Base-by-base conservation (phyloP, 2,113 vertebrate genomes). In the Ranitomeya imitator region DNA sequence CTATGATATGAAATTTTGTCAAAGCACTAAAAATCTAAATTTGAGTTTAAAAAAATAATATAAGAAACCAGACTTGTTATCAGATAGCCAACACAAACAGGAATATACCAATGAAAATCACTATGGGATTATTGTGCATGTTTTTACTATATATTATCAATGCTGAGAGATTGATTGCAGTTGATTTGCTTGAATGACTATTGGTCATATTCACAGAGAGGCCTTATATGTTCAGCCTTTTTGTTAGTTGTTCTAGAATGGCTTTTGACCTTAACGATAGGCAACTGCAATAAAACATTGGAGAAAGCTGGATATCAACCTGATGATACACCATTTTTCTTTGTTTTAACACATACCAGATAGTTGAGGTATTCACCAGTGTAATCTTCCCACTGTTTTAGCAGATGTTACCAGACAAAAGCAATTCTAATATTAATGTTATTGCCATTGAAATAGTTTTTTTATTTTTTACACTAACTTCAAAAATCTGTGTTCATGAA, bases 331-430 rank as follows among this genome's bases (percentile, higher is more conserved):
- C 60, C 21, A 16, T 84, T 84, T 69, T 84, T 84, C 63, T 69
- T 84, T 51, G 59, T 69, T 84, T 84, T 54, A 84, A 69, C 63
- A 84, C 82, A 84, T 84, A 67, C 82, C 82, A 84, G 82, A 84
- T 71, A 71, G 82, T 52, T 84, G 61, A 84, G 82, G 37, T 84
- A 84, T 84, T 84, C 51, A 84, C 69, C 82, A 71, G 18, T 51
- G 26, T 54, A 52, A 67, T 84, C 82, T 69, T 84, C 51, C 61
- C 45, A 67, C 45, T 52, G 18, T 84, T 63, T 84, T 69, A 61
- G 63, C 82, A 84, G 63, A 67, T 69, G 63, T 69, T 84, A n/a
- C 19, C 26, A 84, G 63, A 65, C 61, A 84, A 23, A 65, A 12
- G 63, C 51, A 69, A 23, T 55, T 84, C 18, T 84, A 54, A 84